A percentile compares a stretch with the other conserved stretches of the same genome.
Evolutionary conservation across 2,113 vertebrate genomes (phyloP).

Genomic region (Thunnus thynnus): DNA sequence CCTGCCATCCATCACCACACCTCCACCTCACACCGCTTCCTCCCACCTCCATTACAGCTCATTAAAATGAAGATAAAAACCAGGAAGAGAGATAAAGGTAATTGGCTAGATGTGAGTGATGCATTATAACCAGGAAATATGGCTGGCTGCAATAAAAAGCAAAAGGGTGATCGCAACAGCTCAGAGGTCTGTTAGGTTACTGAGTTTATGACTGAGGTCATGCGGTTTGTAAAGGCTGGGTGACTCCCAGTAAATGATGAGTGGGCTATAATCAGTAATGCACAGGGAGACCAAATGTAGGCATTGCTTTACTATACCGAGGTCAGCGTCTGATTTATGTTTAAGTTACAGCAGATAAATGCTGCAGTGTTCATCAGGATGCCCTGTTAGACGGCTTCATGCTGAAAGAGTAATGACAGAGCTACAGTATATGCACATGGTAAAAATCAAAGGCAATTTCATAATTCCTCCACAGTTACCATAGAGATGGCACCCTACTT

Average conservation of each 20-base stretch:
- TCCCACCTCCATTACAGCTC: constrained; percentile 38
- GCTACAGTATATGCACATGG: not conserved
- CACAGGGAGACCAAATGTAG: constrained; percentile 14
- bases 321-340: constrained; percentile 32
- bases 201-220: constrained; percentile 22
- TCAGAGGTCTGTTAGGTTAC: constrained; percentile 14
- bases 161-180: not conserved
- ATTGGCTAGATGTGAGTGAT: constrained; percentile 38
- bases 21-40: constrained; percentile 42
- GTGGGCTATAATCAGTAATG: constrained; percentile 13
- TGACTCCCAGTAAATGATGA: not conserved
- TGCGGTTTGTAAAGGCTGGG: constrained; percentile 13
- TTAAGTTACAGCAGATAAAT: not conserved
- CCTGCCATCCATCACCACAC: constrained; percentile 63
- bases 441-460: constrained; percentile 46
- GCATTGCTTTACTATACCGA: constrained; percentile 6
- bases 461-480: constrained; percentile 66
- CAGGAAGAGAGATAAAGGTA: constrained; percentile 36
- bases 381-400: constrained; percentile 5
- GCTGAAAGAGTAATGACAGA: constrained; percentile 13
- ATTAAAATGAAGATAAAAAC: constrained; percentile 43
- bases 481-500: constrained; percentile 65
- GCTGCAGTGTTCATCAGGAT: constrained; percentile 23
- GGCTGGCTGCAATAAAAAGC: constrained; percentile 23
- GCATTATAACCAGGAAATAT: constrained; percentile 48